Conservation (phyloP, 2,888 invertebrate species). For the Zygothrica quintamaculata region DNA sequence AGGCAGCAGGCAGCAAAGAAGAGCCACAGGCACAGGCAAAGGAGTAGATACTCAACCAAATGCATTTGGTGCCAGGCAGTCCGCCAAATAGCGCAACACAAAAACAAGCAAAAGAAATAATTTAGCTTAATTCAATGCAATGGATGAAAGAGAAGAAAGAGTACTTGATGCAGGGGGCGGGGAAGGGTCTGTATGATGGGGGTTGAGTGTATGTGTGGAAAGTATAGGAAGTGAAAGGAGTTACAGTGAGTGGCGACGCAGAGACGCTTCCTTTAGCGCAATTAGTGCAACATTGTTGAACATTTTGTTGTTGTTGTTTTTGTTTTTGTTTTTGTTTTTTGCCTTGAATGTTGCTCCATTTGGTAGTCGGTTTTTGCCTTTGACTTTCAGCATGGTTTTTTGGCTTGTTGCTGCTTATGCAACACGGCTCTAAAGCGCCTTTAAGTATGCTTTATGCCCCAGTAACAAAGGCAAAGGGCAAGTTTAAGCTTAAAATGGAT, state of each 20-base stretch:
- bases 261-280: slow-evolving; percentile 77
- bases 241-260: slow-evolving; percentile 47
- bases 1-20: too few relatives aligned
- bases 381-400: slow-evolving; percentile 36
- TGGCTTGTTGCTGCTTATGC: slow-evolving; percentile 48
- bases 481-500: slow-evolving; percentile 73
- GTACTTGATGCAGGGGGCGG: slow-evolving; percentile 21
- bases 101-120: slow-evolving; percentile 64
- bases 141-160: slow-evolving; percentile 21
- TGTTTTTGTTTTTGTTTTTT: slow-evolving; percentile 8
- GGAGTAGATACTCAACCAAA: slow-evolving; percentile 40
- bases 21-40: too few relatives aligned
- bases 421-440: slow-evolving; percentile 41
- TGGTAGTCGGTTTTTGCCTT: slow-evolving; percentile 16
- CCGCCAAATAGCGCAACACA: slow-evolving; percentile 49
- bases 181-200: slow-evolving; percentile 13
- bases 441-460: slow-evolving; percentile 43
- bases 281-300: slow-evolving; percentile 82
- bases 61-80: slow-evolving; percentile 71
- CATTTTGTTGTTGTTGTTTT: slow-evolving; percentile 35
- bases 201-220: slow-evolving; percentile 5
- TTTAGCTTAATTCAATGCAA: slow-evolving; percentile 74
- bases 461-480: slow-evolving; percentile 68
- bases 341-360: slow-evolving; percentile 1
- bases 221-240: slow-evolving; percentile 9